phyloP scores from a whole-genome alignment of 2,888 invertebrate species.

The Oeneis ivallda region DNA sequence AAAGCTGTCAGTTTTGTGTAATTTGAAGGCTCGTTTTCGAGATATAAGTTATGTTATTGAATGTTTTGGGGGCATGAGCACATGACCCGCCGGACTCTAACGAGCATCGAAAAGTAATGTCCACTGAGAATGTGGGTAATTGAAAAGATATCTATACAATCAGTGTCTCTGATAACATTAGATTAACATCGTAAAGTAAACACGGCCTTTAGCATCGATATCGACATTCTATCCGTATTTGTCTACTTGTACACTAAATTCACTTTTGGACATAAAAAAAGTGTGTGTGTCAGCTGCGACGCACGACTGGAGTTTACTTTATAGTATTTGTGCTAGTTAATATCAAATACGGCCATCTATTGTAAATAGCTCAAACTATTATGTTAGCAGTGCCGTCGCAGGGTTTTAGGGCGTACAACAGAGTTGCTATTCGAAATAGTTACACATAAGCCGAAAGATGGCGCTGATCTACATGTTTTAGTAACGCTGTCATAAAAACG shows the following conservation, averaged over 20 bases:
- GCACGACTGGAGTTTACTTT: too few relatives aligned
- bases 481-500: too few relatives aligned
- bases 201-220: constrained; percentile 47
- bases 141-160: constrained; percentile 51
- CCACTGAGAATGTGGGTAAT: constrained; percentile 52
- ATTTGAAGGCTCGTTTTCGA: constrained; percentile 49
- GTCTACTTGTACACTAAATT: constrained; percentile 52
- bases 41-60: constrained; percentile 78
- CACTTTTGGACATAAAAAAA: constrained; percentile 31
- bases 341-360: too few relatives aligned
- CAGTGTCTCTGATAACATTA: constrained; percentile 54
- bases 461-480: too few relatives aligned
- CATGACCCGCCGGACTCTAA: constrained; percentile 48
- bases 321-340: too few relatives aligned
- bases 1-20: constrained; percentile 71
- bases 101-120: constrained; percentile 56
- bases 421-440: too few relatives aligned
- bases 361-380: too few relatives aligned
- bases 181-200: constrained; percentile 52
- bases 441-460: too few relatives aligned
- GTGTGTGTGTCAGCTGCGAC: too few relatives aligned
- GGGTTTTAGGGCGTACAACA: too few relatives aligned
- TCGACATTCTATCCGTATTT: constrained; percentile 50
- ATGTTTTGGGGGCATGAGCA: constrained; percentile 49
- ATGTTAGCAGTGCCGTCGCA: too few relatives aligned